Conservation (phyloP, 2,113 vertebrate genomes). For the Polypterus bichir region DNA sequence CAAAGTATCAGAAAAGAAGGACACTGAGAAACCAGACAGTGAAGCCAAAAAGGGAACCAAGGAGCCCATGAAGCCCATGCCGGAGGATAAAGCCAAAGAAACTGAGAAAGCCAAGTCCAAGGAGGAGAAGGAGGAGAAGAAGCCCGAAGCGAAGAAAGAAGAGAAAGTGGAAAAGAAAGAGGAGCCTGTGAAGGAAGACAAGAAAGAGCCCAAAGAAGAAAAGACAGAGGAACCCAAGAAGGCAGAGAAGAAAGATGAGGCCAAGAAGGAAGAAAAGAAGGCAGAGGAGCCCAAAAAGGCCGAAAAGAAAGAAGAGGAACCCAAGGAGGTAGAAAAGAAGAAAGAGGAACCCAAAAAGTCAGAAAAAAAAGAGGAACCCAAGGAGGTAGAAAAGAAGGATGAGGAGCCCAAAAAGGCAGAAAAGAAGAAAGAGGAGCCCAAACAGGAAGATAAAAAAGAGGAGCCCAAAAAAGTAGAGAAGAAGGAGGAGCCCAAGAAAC, state of each 20-base stretch:
- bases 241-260: constrained; percentile 21
- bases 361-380: constrained; percentile 23
- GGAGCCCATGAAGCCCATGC: constrained; percentile 17
- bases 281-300: constrained; percentile 28
- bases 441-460: constrained; percentile 9
- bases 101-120: constrained; percentile 19
- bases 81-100: constrained; percentile 30
- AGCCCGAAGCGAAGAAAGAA: constrained; percentile 29
- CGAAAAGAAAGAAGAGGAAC: constrained; percentile 22
- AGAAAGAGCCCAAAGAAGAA: constrained; percentile 18
- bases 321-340: constrained; percentile 25
- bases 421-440: too few relatives aligned
- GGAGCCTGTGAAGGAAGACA: constrained; percentile 9
- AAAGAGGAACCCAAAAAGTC: constrained; percentile 22
- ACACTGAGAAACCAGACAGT: constrained; percentile 3
- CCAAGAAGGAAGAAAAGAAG: constrained; percentile 14
- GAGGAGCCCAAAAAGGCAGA: constrained; percentile 29
- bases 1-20: constrained; percentile 5
- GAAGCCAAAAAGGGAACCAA: constrained; percentile 21
- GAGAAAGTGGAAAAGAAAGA: constrained; percentile 29
- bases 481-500: constrained; percentile 24
- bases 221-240: constrained; percentile 31
- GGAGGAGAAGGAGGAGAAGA: constrained; percentile 32
- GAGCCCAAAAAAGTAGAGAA: constrained; percentile 29
- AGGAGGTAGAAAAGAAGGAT: neutral